These are phyloP conservation scores for Leptinotarsa haldemani DNA, from an alignment of 2,888 invertebrate genomes.

Conservation along the genomic window DNA sequence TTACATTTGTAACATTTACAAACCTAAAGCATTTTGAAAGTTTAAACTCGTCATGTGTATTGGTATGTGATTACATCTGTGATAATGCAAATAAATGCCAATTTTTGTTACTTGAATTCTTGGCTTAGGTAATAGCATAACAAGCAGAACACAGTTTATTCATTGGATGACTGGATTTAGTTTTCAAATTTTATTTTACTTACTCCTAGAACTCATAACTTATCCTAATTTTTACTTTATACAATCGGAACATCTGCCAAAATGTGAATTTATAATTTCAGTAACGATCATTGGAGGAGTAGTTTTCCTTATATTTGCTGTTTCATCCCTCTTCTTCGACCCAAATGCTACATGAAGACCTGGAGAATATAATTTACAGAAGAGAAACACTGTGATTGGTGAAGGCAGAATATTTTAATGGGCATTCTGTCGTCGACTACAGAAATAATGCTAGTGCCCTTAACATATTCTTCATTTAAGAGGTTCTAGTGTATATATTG, in stretches of 20 bases:
- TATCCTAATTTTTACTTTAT: too few relatives aligned
- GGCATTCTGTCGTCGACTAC: not conserved
- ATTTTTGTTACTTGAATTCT: too few relatives aligned
- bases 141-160: too few relatives aligned
- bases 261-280: slow-evolving; percentile 67
- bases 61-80: too few relatives aligned
- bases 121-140: too few relatives aligned
- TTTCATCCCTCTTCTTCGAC: slow-evolving; percentile 89
- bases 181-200: too few relatives aligned
- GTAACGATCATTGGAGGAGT: slow-evolving; percentile 97
- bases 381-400: not conserved
- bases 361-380: not conserved
- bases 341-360: slow-evolving; percentile 68
- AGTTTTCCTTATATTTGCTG: slow-evolving; percentile 93
- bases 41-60: too few relatives aligned
- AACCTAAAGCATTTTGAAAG: too few relatives aligned
- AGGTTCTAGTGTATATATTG: not conserved
- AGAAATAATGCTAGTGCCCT: not conserved
- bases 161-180: too few relatives aligned
- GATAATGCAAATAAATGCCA: too few relatives aligned
- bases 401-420: slow-evolving; percentile 5
- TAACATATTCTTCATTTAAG: slow-evolving; percentile 11
- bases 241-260: not conserved
- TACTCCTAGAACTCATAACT: too few relatives aligned
- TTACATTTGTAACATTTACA: too few relatives aligned